Base-by-base conservation (phyloP, 2,888 invertebrate species). In the Chloroclysta siterata region DNA sequence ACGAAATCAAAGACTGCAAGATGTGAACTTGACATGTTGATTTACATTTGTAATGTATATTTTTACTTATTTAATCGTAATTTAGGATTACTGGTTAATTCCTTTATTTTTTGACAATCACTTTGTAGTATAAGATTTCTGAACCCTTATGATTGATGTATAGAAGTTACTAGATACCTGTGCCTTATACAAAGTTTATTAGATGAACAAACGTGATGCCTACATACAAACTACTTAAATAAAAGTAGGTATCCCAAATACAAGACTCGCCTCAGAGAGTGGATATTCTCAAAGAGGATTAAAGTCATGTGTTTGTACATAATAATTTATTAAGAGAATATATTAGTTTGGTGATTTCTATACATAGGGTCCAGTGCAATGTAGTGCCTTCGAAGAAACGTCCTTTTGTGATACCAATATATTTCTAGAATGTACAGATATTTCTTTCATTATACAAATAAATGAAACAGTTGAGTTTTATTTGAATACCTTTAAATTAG, bases 1-100 rank as follows among this genome's bases (percentile, higher is more conserved):
- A 92, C 87, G 90, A 89, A 90, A 88, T 87, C 86, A 89, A 92
- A 93, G 92, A 93, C 92, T 92, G 92, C 91, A 77, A 83, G 88
- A 82, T 63, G 72, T 65, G 57, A 68, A 69, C 79, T 85, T 87
- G 86, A 90, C 82, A 81, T 85, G 83, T 86, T 84, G 74, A 65
- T 68, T 71, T 62, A 56, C 60, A 63, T 69, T 65, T 70, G 57
- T 68, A 74, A 75, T 74, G 79, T 75, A 82, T 85, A 81, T 88
- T 87, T 83, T 82, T 85, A 85, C 79, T 76, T 89, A 85, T 88
- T 87, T 88, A 89, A 89, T 89, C 83, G 77, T 80, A 80, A 66
- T 75, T 62, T 78, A 82, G 83, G 82, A 78, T 70, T 76, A 68
- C 78, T 84, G 36, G 84, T 88, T 88, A 84, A 88, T 88, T 85